phyloP scores from a whole-genome alignment of 2,888 invertebrate genomes.

The Protophormia terraenovae region DNA sequence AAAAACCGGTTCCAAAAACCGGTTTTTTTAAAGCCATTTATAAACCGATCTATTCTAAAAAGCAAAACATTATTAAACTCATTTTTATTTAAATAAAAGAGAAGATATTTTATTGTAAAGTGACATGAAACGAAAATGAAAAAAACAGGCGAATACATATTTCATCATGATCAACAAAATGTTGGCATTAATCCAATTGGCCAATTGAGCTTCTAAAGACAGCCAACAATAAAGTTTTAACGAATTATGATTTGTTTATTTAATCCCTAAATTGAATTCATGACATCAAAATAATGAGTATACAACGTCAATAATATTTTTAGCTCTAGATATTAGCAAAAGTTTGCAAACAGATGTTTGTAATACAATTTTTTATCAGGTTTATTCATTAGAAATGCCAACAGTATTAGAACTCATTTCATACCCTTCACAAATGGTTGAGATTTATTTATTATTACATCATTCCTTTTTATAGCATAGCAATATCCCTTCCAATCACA shows the following conservation, averaged over 20 bases:
- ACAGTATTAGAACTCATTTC: too few relatives aligned
- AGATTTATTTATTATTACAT: too few relatives aligned
- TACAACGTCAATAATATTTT: slow-evolving; percentile 16
- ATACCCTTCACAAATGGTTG: too few relatives aligned
- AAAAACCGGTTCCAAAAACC: too few relatives aligned
- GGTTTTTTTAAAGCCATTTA: too few relatives aligned
- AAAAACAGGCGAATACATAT: not conserved
- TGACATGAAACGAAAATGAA: not conserved
- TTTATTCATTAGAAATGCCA: too few relatives aligned
- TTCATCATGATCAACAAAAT: slow-evolving; percentile 31
- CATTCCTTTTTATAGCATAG: too few relatives aligned
- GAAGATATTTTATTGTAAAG: not conserved
- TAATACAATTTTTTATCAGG: too few relatives aligned
- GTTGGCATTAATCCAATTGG: slow-evolving; percentile 46
- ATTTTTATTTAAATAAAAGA: too few relatives aligned
- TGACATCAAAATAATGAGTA: slow-evolving; percentile 22
- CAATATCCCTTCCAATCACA: too few relatives aligned
- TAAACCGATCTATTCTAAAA: too few relatives aligned
- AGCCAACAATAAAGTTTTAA: not conserved
- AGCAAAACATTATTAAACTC: too few relatives aligned
- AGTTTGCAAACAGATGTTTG: not conserved
- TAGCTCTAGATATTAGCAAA: not conserved
- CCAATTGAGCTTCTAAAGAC: slow-evolving; percentile 32
- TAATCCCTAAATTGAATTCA: not conserved
- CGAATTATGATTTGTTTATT: not conserved